phyloP scores from a whole-genome alignment of 1,140 invertebrate species.

The Scaptomyza hsui region DNA sequence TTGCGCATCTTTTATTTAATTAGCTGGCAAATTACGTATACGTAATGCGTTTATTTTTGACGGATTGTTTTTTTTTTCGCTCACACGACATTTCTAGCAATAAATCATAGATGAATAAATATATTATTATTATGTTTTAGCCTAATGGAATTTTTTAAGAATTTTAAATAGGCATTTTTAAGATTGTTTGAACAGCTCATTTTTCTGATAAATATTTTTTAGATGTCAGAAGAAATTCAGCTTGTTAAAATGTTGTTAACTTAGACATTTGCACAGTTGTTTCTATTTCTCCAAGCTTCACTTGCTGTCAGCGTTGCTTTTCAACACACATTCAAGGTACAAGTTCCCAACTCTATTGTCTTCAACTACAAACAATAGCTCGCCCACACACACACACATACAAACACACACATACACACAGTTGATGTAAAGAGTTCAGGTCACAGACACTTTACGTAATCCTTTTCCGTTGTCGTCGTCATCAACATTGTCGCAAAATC shows the following conservation, averaged over 20 bases:
- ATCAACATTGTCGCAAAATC: slow-evolving; percentile 22
- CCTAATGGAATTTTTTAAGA: not conserved
- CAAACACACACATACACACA: not conserved
- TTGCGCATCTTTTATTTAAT: slow-evolving; percentile 53
- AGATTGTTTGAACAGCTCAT: not conserved
- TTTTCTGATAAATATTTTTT: not conserved
- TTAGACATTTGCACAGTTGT: slow-evolving; percentile 60
- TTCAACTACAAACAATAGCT: slow-evolving; percentile 57
- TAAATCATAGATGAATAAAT: not conserved
- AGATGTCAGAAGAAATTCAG: not conserved
- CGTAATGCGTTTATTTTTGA: not conserved
- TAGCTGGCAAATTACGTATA: slow-evolving; percentile 56
- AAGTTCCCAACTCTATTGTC: slow-evolving; percentile 72
- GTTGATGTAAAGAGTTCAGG: slow-evolving; percentile 75
- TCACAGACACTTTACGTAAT: slow-evolving; percentile 79
- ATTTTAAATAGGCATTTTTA: not conserved
- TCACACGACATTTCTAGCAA: not conserved
- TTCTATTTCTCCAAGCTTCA: slow-evolving; percentile 21
- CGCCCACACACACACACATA: slow-evolving; percentile 38
- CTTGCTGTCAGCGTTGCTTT: slow-evolving; percentile 38
- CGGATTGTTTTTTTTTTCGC: not conserved
- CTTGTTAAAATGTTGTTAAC: not conserved
- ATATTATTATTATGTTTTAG: not conserved
- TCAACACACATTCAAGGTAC: slow-evolving; percentile 73
- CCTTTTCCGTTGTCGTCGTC: slow-evolving; percentile 18